Conservation (phyloP, 2,888 invertebrate genomes). For the Eupeodes latifasciatus region DNA sequence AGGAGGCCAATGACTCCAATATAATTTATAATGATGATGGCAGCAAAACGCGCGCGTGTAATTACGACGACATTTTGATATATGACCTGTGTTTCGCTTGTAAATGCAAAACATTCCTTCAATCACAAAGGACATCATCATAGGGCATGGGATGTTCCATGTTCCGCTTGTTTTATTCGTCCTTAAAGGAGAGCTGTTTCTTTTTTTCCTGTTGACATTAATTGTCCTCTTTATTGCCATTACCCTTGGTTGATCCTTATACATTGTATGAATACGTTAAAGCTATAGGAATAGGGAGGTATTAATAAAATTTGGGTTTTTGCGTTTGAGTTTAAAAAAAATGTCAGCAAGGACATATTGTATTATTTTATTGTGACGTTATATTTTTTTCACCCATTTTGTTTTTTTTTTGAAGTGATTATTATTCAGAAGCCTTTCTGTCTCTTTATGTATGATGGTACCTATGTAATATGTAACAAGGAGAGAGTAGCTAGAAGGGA, state of each 20-base stretch:
- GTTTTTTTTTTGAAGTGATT: slow-evolving; percentile 32
- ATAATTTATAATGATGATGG: background rate
- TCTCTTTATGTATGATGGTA: background rate
- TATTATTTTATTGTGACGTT: slow-evolving; percentile 45
- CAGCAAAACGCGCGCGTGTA: slow-evolving; percentile 26
- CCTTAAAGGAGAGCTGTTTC: slow-evolving; percentile 11
- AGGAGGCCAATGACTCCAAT: background rate
- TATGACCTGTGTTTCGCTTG: slow-evolving; percentile 47
- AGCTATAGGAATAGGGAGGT: background rate
- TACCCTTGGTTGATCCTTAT: slow-evolving; percentile 34
- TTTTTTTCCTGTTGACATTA: slow-evolving; percentile 57
- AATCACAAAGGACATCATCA: slow-evolving; percentile 17
- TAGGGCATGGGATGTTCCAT: slow-evolving; percentile 8
- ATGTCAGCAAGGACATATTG: slow-evolving; percentile 42
- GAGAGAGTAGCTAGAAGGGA: background rate
- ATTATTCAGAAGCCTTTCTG: slow-evolving; percentile 6
- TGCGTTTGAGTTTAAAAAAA: background rate
- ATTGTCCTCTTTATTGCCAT: slow-evolving; percentile 68
- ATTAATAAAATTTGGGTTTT: slow-evolving; percentile 18
- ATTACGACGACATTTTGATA: slow-evolving; percentile 61
- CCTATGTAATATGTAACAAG: background rate
- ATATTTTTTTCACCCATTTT: slow-evolving; percentile 14
- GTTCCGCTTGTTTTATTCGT: slow-evolving; percentile 24
- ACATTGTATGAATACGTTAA: background rate
- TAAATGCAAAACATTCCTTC: slow-evolving; percentile 51